Conservation (phyloP, 1,140 invertebrate species). For the Danaus melanippus region DNA sequence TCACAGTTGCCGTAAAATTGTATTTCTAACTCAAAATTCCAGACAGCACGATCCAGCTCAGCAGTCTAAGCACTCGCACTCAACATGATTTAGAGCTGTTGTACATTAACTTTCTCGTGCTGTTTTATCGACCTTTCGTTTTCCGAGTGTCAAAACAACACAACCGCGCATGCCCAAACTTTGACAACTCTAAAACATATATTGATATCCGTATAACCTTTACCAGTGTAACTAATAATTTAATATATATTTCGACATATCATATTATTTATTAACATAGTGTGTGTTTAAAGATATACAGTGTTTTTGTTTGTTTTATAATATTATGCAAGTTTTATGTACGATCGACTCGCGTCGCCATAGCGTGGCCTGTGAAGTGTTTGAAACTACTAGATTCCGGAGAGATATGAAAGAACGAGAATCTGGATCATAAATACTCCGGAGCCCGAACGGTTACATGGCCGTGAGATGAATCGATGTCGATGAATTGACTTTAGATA, state of each 20-base stretch:
- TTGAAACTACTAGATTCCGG: too few species aligned
- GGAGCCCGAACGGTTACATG: too few species aligned
- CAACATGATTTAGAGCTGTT: neutral
- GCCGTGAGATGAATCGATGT: too few species aligned
- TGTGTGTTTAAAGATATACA: neutral
- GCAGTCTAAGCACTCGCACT: neutral
- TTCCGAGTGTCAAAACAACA: constrained; percentile 31
- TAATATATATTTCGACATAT: constrained; percentile 5
- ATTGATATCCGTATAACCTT: constrained; percentile 24
- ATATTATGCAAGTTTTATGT: constrained; percentile 3
- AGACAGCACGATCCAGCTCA: neutral
- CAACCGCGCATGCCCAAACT: constrained; percentile 43
- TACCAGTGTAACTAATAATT: constrained; percentile 40
- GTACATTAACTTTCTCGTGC: constrained; percentile 2
- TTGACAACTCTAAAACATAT: constrained; percentile 48
- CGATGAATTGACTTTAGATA: constrained; percentile 28
- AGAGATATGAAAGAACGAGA: too few species aligned
- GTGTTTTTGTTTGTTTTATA: neutral
- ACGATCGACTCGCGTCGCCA: constrained; percentile 27
- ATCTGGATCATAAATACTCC: too few species aligned
- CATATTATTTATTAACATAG: constrained; percentile 4
- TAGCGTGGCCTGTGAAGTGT: constrained; percentile 21
- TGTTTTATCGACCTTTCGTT: constrained; percentile 52
- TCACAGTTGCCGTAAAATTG: too few species aligned
- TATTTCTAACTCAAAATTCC: too few species aligned